Conservation (phyloP, 2,888 invertebrate genomes). For the Platerodrilus igneus region DNA sequence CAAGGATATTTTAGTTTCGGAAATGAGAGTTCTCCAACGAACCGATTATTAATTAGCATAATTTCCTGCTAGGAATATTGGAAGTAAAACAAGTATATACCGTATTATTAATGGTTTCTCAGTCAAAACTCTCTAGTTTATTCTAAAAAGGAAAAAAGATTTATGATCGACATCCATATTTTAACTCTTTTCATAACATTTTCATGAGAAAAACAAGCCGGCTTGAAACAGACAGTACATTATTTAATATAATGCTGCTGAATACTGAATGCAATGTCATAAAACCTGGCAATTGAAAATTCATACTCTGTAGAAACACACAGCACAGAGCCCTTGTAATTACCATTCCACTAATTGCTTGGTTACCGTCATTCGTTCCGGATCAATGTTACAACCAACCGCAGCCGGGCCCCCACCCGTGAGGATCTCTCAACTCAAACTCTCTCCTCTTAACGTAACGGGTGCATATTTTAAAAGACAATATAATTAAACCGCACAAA, state of each 20-base stretch:
- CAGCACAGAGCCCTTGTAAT: constrained; percentile 25
- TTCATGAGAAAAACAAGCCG: no score
- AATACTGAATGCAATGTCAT: constrained; percentile 23
- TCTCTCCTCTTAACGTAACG: constrained; percentile 24
- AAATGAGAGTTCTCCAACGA: no score
- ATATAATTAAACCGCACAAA: constrained; percentile 23
- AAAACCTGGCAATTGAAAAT: constrained; percentile 24
- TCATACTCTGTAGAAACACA: constrained; percentile 24
- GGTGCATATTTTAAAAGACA: constrained; percentile 24
- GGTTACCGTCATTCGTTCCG: constrained; percentile 30
- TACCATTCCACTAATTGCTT: constrained; percentile 34
- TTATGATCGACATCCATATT: no score
- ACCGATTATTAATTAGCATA: no score
- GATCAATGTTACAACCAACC: constrained; percentile 29
- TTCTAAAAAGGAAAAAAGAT: no score
- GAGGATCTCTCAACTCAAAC: constrained; percentile 20
- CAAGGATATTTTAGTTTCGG: no score
- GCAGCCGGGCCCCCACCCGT: constrained; percentile 28
- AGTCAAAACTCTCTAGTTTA: no score
- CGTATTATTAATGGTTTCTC: no score
- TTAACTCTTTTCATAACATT: no score
- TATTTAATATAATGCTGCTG: constrained; percentile 19
- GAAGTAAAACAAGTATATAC: no score
- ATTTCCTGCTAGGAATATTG: no score
- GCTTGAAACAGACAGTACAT: no score